Conservation (phyloP, 2,797 vertebrate species). For the Falco biarmicus region DNA sequence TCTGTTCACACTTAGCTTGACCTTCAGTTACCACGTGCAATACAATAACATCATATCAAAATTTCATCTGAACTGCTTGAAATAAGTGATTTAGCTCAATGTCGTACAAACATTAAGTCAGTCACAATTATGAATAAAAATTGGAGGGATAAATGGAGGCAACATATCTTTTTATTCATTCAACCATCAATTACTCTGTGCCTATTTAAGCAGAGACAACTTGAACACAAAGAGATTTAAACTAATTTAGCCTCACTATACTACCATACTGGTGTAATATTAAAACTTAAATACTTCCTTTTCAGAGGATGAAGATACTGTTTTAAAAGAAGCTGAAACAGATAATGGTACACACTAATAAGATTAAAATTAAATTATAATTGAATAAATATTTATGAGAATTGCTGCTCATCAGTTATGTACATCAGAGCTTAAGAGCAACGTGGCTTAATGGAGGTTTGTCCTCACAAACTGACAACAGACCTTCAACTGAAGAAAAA, state of each 20-base stretch:
- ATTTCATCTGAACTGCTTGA: neutral
- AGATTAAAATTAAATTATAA: neutral
- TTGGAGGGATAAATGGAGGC: too few species aligned
- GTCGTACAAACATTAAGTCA: neutral
- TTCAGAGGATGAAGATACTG: neutral
- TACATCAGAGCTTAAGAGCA: neutral
- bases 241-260: neutral
- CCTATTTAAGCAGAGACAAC: neutral
- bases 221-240: neutral
- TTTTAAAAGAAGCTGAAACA: neutral
- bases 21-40: neutral
- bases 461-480: neutral
- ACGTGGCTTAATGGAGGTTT: neutral
- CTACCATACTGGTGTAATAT: neutral
- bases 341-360: neutral
- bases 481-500: neutral
- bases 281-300: neutral
- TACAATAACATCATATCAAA: neutral
- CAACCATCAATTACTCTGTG: neutral
- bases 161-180: neutral
- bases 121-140: neutral
- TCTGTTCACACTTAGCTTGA: neutral
- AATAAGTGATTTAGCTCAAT: neutral
- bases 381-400: conserved; percentile 7
- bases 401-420: neutral